Conservation (phyloP, 2,888 invertebrate species). For the Malachius bipustulatus region DNA sequence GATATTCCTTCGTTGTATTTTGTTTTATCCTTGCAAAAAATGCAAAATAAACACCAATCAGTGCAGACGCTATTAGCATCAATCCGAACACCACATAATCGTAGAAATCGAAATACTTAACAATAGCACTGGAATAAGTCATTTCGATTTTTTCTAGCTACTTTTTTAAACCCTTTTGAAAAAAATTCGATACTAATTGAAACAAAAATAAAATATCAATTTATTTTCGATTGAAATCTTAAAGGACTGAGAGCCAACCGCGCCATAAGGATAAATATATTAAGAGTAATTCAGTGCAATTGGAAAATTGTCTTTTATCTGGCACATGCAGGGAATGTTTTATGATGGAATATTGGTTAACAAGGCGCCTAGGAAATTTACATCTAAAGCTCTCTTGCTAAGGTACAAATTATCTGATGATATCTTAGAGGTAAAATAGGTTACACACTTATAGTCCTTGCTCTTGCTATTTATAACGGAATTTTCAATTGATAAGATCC, state of each 20-base stretch:
- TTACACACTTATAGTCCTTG: too few species aligned
- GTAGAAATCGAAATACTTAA: conserved; percentile 44
- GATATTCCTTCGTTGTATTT: conserved; percentile 57
- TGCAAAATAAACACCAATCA: conserved; percentile 60
- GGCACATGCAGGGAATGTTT: not conserved
- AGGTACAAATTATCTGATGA: too few species aligned
- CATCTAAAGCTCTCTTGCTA: too few species aligned
- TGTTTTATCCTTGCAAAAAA: conserved; percentile 56
- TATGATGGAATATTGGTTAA: not conserved
- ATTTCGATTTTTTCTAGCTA: too few species aligned
- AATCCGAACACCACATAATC: conserved; percentile 55
- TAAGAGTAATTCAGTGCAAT: not conserved
- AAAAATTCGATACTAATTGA: conserved; percentile 1
- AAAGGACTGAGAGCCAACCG: too few species aligned
- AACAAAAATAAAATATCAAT: too few species aligned
- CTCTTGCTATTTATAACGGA: too few species aligned
- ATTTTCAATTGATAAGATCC: too few species aligned
- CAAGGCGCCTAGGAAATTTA: too few species aligned
- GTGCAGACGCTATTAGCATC: conserved; percentile 52
- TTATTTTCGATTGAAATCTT: too few species aligned
- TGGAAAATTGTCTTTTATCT: conserved; percentile 3
- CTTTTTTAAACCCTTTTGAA: not conserved
- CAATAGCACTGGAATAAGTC: too few species aligned
- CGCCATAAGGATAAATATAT: not conserved
- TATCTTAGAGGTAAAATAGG: too few species aligned